Percentiles rank a stretch among this genome's conserved stretches.
Evolutionary conservation across 2,797 vertebrate species (phyloP).

Genomic region (Gymnoscopelus microlampas): DNA sequence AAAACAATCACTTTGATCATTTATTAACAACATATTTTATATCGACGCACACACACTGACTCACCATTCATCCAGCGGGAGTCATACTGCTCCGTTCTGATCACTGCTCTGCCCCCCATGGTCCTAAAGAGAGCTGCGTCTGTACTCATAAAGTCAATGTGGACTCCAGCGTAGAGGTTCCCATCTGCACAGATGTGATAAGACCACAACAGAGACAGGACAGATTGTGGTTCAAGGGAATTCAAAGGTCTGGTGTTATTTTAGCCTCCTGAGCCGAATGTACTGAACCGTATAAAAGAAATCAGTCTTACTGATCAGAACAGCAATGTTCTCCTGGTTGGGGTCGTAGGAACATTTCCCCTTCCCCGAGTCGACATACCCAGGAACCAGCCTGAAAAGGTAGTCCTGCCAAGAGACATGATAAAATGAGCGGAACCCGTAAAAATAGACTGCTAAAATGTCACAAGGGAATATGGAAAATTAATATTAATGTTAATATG

Average conservation of each 20-base stretch:
- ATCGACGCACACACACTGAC: slow-evolving; percentile 61
- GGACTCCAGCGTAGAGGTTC: slow-evolving; percentile 85
- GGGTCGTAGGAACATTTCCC: slow-evolving; percentile 89
- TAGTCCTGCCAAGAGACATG: slow-evolving; percentile 80
- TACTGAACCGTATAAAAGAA: background rate
- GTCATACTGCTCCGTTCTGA: slow-evolving; percentile 86
- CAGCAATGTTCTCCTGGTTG: slow-evolving; percentile 83
- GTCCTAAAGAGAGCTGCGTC: slow-evolving; percentile 85
- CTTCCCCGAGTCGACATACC: slow-evolving; percentile 85
- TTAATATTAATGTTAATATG: slow-evolving; percentile 39
- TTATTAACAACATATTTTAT: slow-evolving; percentile 45
- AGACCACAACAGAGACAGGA: background rate
- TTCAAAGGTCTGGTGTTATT: background rate
- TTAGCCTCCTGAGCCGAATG: background rate
- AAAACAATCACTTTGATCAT: slow-evolving; percentile 52
- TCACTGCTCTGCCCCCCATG: slow-evolving; percentile 82
- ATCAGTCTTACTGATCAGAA: slow-evolving; percentile 81
- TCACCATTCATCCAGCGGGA: slow-evolving; percentile 88
- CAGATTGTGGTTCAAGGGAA: background rate
- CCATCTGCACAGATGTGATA: slow-evolving; percentile 70
- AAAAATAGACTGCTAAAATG: slow-evolving; percentile 58
- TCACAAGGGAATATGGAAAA: slow-evolving; percentile 58
- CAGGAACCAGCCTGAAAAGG: slow-evolving; percentile 86
- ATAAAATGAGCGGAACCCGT: slow-evolving; percentile 34
- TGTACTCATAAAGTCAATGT: slow-evolving; percentile 88